A percentile compares a stretch with the other conserved stretches of the same genome.
phyloP scores from a whole-genome alignment of 2,113 vertebrate genomes.

The Vanacampus margaritifer region DNA sequence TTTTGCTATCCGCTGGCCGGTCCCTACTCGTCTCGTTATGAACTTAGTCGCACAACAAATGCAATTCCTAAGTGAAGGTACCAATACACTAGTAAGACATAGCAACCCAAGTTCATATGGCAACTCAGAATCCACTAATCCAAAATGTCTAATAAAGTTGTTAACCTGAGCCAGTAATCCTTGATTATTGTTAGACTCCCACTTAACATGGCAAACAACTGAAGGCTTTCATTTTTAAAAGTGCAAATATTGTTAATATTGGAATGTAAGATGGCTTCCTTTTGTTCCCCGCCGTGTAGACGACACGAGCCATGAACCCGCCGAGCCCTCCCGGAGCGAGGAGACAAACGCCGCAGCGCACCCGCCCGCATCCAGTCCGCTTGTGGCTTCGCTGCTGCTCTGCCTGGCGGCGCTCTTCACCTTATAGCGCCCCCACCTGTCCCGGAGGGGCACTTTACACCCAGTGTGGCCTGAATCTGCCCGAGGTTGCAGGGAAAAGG shows the following conservation, averaged over 20 bases:
- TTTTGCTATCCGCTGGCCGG: no score
- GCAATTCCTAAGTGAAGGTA: neutral
- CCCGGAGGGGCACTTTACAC: slow-evolving; percentile 73
- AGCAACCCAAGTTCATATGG: slow-evolving; percentile 55
- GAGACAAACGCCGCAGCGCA: slow-evolving; percentile 77
- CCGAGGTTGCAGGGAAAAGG: slow-evolving; percentile 55
- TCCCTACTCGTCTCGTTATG: neutral
- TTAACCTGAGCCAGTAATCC: neutral
- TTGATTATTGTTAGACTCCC: neutral
- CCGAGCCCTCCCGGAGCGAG: slow-evolving; percentile 91
- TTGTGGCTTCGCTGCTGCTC: slow-evolving; percentile 82
- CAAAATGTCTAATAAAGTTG: neutral
- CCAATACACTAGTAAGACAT: slow-evolving; percentile 16
- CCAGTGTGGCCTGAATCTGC: slow-evolving; percentile 70
- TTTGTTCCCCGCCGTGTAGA: slow-evolving; percentile 65
- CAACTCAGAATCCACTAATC: slow-evolving; percentile 47
- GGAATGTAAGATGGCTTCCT: neutral
- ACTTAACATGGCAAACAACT: neutral
- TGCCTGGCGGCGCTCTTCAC: slow-evolving; percentile 85
- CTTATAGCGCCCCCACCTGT: slow-evolving; percentile 91
- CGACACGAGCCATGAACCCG: slow-evolving; percentile 93
- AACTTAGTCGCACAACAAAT: neutral
- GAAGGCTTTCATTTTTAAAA: neutral
- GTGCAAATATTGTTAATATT: neutral
- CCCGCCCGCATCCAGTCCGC: slow-evolving; percentile 80